Base-by-base conservation (phyloP, 2,113 vertebrate genomes). In the Prionailurus bengalensis region DNA sequence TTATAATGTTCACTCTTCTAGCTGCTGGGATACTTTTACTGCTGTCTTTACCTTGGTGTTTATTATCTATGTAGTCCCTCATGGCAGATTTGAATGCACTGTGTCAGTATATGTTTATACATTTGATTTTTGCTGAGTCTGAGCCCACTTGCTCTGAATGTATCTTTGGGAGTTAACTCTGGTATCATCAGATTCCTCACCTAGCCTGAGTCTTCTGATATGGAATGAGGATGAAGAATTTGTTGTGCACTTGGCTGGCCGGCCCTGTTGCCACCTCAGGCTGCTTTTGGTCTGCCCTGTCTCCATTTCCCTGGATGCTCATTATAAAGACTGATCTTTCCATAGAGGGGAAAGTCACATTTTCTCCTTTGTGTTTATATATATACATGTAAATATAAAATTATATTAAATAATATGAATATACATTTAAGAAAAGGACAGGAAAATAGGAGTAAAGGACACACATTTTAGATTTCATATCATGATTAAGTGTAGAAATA, bases 391-490 rank as follows among this genome's bases (percentile, higher is more conserved):
- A 33, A 61, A 25, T 61, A 61, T 61, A 61, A 61, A 61, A 61
- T 61, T 33, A 36, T 1, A 11, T 39, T 76, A 76, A 76, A 29
- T 76, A 76, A 80, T 65, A 80, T 66, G 33, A 83, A 29, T 45
- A 21, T 14, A 76, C 45, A 65, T 71, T n/a, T 90, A 45, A 94
- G 53, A 91, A 8, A 58, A 48, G 42, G 39, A 70, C 33, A 91
- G 12, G 31, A 97, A 93, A 85, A 82, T 48, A 65, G 21, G 42
- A 80, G 31, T 80, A 89, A 97, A 93, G 73, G 15, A 39, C 13
- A 95, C 7, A 61, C 21, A 63, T 85, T 53, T 85, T 85, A 71
- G 45, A 83, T 48, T 85, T 85, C 91, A 65, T 14, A 29, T 83
- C 25, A 23, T 68, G 27, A 73, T 78, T 36, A 86, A 89, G 31